A percentile compares a stretch with the other conserved stretches of the same genome.
Conservation (phyloP, 1,140 invertebrate species). For the Lethocerus indicus region DNA sequence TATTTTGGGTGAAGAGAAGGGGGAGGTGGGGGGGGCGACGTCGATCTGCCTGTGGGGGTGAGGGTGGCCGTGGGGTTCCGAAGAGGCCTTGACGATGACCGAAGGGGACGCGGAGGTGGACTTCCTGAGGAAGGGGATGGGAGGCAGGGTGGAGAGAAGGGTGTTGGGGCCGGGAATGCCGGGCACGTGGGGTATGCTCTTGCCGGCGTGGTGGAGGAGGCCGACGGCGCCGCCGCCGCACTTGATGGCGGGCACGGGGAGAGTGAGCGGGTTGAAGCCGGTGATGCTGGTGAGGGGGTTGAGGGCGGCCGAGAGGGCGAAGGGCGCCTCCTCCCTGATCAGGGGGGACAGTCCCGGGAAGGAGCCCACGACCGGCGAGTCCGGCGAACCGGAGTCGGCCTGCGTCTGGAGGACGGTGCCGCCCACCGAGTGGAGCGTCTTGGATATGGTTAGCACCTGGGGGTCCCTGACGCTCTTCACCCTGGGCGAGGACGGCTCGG, state of each 20-base stretch:
- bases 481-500: too few species aligned
- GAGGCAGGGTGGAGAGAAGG: slow-evolving; percentile 4
- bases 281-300: slow-evolving; percentile 36
- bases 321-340: slow-evolving; percentile 20
- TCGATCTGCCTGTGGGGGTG: too few species aligned
- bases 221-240: slow-evolving; percentile 19
- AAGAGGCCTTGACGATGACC: slow-evolving; percentile 16
- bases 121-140: slow-evolving; percentile 17
- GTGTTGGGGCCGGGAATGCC: slow-evolving; percentile 60
- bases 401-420: slow-evolving; percentile 27
- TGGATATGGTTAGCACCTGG: slow-evolving; percentile 25
- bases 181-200: slow-evolving; percentile 61
- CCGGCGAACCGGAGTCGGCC: slow-evolving; percentile 21
- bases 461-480: slow-evolving; percentile 1
- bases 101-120: slow-evolving; percentile 6
- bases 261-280: slow-evolving; percentile 48
- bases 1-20: too few species aligned
- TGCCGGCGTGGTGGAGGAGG: slow-evolving; percentile 36
- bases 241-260: slow-evolving; percentile 20
- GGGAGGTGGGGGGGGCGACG: too few species aligned
- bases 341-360: slow-evolving; percentile 24
- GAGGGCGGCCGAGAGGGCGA: slow-evolving; percentile 20
- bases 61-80: too few species aligned
- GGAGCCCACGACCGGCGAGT: slow-evolving; percentile 24
- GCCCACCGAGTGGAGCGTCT: slow-evolving; percentile 25